Conservation (phyloP, 2,888 invertebrate species). For the Selenia dentaria region DNA sequence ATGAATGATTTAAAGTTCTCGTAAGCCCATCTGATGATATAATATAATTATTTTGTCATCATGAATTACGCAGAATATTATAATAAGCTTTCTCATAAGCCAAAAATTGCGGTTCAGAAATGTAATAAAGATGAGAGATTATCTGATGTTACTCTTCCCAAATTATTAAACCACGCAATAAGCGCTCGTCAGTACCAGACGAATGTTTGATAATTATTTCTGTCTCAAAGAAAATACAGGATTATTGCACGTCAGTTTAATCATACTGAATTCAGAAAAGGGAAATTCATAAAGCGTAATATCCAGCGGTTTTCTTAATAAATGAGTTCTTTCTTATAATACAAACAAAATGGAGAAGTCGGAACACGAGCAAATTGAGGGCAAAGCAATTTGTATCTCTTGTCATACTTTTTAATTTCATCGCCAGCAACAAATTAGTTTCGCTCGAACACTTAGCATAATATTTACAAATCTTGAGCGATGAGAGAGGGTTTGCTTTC, state of each 20-base stretch:
- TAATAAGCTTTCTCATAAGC: constrained; percentile 12
- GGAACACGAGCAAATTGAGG: constrained; percentile 68
- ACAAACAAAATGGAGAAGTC: constrained; percentile 68
- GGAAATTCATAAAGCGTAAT: constrained; percentile 50
- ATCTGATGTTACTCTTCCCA: constrained; percentile 20
- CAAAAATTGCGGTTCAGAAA: constrained; percentile 22
- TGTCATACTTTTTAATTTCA: constrained; percentile 79
- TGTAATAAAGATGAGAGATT: constrained; percentile 24
- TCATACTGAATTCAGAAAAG: constrained; percentile 40
- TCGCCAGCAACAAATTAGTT: constrained; percentile 69
- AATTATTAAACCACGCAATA: constrained; percentile 29
- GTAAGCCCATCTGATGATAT: no score
- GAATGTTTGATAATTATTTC: constrained; percentile 29
- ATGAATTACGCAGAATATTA: constrained; percentile 6
- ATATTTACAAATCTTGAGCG: constrained; percentile 63
- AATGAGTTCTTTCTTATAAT: constrained; percentile 68
- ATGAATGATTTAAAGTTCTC: no score
- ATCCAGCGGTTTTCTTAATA: constrained; percentile 66
- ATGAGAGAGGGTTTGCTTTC: constrained; percentile 46
- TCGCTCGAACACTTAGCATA: constrained; percentile 67
- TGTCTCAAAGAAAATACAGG: constrained; percentile 30
- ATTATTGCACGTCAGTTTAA: constrained; percentile 34
- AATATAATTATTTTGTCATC: no score
- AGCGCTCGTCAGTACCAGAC: constrained; percentile 21
- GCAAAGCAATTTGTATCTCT: constrained; percentile 73